These are phyloP conservation scores for Tolmerus cingulatus DNA, from an alignment of 2,888 invertebrate genomes.

Conservation along the genomic window DNA sequence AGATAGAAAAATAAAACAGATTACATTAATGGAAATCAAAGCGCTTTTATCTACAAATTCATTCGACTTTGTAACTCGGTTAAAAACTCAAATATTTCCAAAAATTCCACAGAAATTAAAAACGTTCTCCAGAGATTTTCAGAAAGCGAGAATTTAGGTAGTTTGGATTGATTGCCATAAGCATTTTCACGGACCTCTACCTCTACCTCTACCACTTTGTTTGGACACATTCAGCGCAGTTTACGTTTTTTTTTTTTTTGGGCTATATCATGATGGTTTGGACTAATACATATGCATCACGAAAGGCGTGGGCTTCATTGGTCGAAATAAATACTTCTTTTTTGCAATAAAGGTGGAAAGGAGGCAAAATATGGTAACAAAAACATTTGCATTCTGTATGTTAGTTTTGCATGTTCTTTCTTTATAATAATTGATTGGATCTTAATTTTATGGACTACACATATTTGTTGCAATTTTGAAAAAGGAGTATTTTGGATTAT, in stretches of 20 bases:
- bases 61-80: not conserved
- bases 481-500: no score
- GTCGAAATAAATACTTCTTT: no score
- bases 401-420: no score
- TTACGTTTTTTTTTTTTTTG: not conserved
- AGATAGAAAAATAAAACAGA: not conserved
- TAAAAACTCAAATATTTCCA: not conserved
- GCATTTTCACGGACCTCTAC: not conserved
- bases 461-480: no score
- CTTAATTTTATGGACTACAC: no score
- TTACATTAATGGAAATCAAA: not conserved
- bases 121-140: not conserved
- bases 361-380: no score
- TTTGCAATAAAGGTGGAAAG: no score
- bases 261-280: not conserved
- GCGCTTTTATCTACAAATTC: not conserved
- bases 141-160: not conserved
- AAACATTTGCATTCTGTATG: no score
- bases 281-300: no score
- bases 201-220: not conserved
- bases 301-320: no score
- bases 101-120: not conserved
- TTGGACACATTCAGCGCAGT: not conserved
- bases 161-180: not conserved
- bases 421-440: no score